Evolutionary conservation across 37 sponge, comb jelly and placozoan genomes (phyloP), one percentile per base, ranked within the genome.

Genomic region (Tethya wilhelma): DNA sequence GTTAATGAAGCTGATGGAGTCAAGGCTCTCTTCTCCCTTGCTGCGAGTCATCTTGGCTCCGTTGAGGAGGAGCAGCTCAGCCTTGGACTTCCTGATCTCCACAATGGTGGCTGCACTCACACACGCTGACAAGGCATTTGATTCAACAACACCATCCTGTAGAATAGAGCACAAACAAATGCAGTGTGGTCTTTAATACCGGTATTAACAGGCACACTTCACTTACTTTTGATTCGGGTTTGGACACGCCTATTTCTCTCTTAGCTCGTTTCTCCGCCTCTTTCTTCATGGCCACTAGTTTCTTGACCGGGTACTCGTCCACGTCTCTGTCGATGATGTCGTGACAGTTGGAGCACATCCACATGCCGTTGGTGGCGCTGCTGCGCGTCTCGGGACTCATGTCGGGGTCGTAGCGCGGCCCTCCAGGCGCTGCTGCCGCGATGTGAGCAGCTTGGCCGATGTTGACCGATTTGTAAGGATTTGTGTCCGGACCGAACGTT

Each of bases 401-500:
- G 29, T 36, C 74, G 20, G 57, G 67, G 58, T 90, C 81, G 69
- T 85, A 90, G 44, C 91, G 85, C 11, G 91, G 91, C 31, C 91
- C 91, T 2, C 82, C 86, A 0, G 73, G 63, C 0, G 91, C 91
- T 36, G 91, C 91, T 0, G 91, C 91, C 26, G 81, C 59, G 7
- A 90, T 90, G 72, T 90, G 91, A 26, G 91, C 91, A 8, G 86
- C 91, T 63, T 90, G 81, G 3, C 91, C 91, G 68, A 90, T 85
- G 68, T 68, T 80, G 57, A 59, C 49, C 6, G 64, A 57, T 36
- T 58, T 76, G 71, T 44, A 33, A 22, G 59, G 74, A n/a, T 77
- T 68, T 57, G 60, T 87, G 57, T 64, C 81, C 0, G 91, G 91
- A 5, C 91, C 91, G 71, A 79, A 90, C 25, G 91, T 90, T 0